A percentile compares a stretch with the other conserved stretches of the same genome.
These are phyloP conservation scores for Drosophila grimshawi DNA, from an alignment of 1,140 invertebrate genomes.

Conservation along the genomic window DNA sequence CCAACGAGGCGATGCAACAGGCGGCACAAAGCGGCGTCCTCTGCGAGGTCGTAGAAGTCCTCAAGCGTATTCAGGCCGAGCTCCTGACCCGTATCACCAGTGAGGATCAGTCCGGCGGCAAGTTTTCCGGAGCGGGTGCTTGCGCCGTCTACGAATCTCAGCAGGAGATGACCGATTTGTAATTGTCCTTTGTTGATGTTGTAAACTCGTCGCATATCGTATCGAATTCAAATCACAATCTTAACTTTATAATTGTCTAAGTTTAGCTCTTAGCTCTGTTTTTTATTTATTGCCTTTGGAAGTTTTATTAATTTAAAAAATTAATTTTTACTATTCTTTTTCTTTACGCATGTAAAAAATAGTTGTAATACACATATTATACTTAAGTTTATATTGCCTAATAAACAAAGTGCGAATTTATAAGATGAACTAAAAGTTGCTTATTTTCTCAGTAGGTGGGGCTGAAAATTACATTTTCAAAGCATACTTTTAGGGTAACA, in stretches of 20 bases:
- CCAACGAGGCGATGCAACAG: slow-evolving; percentile 85
- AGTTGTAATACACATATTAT: slow-evolving; percentile 21
- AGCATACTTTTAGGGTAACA: not conserved
- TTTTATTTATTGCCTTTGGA: slow-evolving; percentile 75
- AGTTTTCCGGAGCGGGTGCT: slow-evolving; percentile 27
- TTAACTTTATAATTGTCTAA: slow-evolving; percentile 28
- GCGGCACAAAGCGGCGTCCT: slow-evolving; percentile 77
- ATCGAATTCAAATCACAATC: slow-evolving; percentile 55
- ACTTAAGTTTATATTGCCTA: slow-evolving; percentile 18
- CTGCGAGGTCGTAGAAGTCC: slow-evolving; percentile 74
- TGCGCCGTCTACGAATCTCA: slow-evolving; percentile 73
- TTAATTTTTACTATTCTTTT: slow-evolving; percentile 48
- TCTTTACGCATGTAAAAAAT: slow-evolving; percentile 69
- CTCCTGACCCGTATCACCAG: slow-evolving; percentile 72
- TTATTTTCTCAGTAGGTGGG: not conserved
- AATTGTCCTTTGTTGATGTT: slow-evolving; percentile 66
- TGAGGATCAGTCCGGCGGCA: slow-evolving; percentile 52
- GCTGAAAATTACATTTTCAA: not conserved
- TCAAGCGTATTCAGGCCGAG: slow-evolving; percentile 80
- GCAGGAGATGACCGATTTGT: slow-evolving; percentile 83
- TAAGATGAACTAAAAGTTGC: not conserved
- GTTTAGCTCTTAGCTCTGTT: slow-evolving; percentile 51
- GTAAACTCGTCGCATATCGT: slow-evolving; percentile 47
- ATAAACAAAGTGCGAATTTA: slow-evolving; percentile 31
- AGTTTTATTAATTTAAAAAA: slow-evolving; percentile 47